A percentile compares a stretch with the other conserved stretches of the same genome.
phyloP scores from a whole-genome alignment of 2,113 vertebrate species.

The Notechis scutatus region DNA sequence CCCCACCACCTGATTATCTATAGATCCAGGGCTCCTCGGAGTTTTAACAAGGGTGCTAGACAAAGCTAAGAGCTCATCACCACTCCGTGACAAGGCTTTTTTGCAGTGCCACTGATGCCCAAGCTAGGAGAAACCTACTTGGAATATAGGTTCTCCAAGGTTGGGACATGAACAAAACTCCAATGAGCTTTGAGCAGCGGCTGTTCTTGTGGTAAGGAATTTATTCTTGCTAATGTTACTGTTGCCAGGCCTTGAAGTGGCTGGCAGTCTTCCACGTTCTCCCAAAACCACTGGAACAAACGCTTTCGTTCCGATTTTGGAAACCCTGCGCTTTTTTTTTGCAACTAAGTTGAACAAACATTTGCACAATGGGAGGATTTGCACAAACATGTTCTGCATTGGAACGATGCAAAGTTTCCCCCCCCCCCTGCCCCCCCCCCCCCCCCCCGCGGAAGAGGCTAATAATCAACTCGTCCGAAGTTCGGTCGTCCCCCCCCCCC shows the following conservation, averaged over 20 bases:
- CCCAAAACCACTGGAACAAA: background rate
- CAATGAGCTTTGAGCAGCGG: background rate
- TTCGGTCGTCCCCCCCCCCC: background rate
- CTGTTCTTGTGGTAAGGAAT: background rate
- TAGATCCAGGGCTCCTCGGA: background rate
- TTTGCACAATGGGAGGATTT: background rate
- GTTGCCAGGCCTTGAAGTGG: background rate
- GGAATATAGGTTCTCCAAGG: background rate
- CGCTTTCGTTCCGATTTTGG: background rate
- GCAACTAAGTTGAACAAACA: background rate
- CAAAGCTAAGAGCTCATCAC: background rate
- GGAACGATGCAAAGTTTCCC: background rate
- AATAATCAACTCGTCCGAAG: background rate
- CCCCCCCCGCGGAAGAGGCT: too few relatives aligned
- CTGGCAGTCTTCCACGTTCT: constrained; percentile 5
- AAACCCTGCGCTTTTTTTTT: background rate
- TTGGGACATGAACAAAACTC: background rate
- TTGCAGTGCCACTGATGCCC: background rate
- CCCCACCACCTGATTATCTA: background rate
- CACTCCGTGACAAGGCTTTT: background rate
- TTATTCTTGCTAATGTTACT: background rate
- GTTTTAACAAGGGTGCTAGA: background rate
- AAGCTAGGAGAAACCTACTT: background rate
- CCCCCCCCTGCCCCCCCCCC: too few relatives aligned
- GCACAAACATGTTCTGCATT: background rate